These are phyloP conservation scores for Mungos mungo DNA, from an alignment of 2,113 vertebrate species.

Conservation along the genomic window DNA sequence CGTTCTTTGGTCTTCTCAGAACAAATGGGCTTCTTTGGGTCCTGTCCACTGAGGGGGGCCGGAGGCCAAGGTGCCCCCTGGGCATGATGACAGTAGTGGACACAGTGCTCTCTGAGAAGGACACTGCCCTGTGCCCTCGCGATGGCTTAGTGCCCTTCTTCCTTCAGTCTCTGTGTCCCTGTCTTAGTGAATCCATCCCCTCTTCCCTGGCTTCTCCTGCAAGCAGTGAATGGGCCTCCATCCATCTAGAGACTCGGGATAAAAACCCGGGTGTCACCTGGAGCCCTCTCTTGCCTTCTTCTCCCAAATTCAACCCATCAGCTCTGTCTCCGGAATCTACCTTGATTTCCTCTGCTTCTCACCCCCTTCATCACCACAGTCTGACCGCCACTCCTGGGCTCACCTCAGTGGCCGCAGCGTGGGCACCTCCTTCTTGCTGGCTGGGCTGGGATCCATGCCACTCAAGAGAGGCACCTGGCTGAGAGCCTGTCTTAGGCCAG, in stretches of 20 bases:
- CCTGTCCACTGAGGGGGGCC: not conserved
- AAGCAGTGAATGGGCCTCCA: not conserved
- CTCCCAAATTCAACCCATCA: not conserved
- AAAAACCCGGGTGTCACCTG: not conserved
- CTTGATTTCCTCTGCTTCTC: not conserved
- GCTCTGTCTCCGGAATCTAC: not conserved
- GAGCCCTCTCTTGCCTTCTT: not conserved
- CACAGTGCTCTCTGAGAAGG: not conserved
- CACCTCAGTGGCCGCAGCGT: not conserved
- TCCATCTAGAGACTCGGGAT: not conserved
- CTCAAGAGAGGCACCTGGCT: not conserved
- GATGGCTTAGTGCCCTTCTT: not conserved
- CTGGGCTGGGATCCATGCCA: not conserved
- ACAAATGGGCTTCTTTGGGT: not conserved
- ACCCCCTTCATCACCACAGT: not conserved
- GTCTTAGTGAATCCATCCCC: not conserved
- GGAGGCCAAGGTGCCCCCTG: not conserved
- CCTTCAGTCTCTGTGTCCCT: not conserved
- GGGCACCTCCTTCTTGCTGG: not conserved
- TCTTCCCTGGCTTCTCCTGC: not conserved
- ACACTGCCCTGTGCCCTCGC: fast-evolving
- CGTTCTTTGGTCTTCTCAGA: not conserved
- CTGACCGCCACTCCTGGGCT: not conserved
- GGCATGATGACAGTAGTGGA: not conserved
- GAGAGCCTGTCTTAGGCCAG: not conserved